Conservation (phyloP, 2,113 vertebrate genomes). For the Dicaeum eximium region DNA sequence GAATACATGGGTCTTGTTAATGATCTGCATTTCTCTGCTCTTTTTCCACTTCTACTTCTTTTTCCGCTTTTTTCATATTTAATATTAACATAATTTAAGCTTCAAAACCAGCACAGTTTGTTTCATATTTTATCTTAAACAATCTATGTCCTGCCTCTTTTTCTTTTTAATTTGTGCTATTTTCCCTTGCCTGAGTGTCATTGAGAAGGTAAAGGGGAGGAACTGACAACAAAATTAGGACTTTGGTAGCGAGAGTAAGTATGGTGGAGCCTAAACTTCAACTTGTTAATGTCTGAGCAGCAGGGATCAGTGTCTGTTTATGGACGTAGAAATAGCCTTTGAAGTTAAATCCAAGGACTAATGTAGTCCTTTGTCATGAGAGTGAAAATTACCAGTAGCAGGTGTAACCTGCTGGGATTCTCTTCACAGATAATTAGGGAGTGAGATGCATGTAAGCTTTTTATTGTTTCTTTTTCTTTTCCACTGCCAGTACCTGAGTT, state of each 20-base stretch:
- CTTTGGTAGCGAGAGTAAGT: neutral
- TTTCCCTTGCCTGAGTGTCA: neutral
- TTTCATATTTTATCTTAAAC: neutral
- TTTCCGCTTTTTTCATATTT: neutral
- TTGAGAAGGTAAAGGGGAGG: neutral
- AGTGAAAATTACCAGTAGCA: neutral
- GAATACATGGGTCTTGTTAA: neutral
- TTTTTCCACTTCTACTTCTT: neutral
- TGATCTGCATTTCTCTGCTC: neutral
- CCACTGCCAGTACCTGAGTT: neutral
- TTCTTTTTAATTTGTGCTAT: neutral
- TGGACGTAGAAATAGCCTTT: neutral
- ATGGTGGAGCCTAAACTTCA: neutral
- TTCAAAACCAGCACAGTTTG: neutral
- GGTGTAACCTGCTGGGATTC: neutral
- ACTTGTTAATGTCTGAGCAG: neutral
- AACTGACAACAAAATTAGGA: neutral
- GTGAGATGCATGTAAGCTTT: neutral
- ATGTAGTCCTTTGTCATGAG: neutral
- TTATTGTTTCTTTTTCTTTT: neutral
- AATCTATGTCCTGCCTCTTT: neutral
- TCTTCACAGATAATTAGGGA: neutral
- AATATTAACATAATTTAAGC: neutral
- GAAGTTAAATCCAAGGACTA: neutral
- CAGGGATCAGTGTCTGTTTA: neutral